phyloP scores from a whole-genome alignment of 2,888 invertebrate species.

The Athetis lepigone region DNA sequence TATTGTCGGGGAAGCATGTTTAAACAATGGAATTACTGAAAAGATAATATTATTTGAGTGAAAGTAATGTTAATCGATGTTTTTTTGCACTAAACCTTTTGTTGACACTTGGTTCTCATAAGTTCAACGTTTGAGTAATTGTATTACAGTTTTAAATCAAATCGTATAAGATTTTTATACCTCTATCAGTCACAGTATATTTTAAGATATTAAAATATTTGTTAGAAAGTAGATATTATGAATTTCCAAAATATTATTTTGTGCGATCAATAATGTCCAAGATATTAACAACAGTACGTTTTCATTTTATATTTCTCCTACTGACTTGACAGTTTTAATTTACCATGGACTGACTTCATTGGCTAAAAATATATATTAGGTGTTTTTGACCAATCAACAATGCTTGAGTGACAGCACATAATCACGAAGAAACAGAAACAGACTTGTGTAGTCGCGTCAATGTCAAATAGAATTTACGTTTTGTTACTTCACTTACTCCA shows the following conservation, averaged over 20 bases:
- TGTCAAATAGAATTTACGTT: too few species aligned
- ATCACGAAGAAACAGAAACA: too few species aligned
- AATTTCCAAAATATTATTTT: slow-evolving; percentile 36
- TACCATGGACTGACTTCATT: slow-evolving; percentile 3
- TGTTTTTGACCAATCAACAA: too few species aligned
- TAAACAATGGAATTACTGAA: slow-evolving; percentile 32
- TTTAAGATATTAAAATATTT: not conserved
- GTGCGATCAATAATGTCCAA: slow-evolving; percentile 41
- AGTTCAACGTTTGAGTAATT: not conserved
- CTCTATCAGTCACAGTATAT: not conserved
- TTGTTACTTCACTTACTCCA: too few species aligned
- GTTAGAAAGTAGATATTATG: not conserved
- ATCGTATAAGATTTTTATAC: slow-evolving; percentile 1
- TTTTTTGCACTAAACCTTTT: slow-evolving; percentile 7
- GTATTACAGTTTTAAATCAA: not conserved
- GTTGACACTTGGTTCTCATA: slow-evolving; percentile 8
- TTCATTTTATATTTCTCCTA: accelerated
- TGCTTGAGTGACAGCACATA: too few species aligned
- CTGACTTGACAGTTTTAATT: accelerated
- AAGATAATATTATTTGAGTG: slow-evolving; percentile 4
- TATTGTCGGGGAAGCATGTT: slow-evolving; percentile 90
- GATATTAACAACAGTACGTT: slow-evolving; percentile 23
- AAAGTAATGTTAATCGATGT: slow-evolving; percentile 9
- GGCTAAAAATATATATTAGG: not conserved
- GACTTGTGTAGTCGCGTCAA: too few species aligned